These are phyloP conservation scores for Chinchilla lanigera DNA, from an alignment of 2,113 vertebrate species.

Conservation along the genomic window DNA sequence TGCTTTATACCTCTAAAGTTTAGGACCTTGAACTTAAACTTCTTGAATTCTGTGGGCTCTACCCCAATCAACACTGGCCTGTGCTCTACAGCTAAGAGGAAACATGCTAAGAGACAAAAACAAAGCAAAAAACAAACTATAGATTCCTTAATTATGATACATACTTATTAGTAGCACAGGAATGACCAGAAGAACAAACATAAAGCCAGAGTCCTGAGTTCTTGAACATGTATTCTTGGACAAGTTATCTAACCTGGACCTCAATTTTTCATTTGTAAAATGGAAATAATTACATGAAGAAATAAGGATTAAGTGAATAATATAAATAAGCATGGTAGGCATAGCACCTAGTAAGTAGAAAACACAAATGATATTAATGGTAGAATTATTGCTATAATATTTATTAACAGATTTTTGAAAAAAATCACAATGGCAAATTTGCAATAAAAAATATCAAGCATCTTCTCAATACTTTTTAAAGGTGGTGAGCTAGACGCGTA, in stretches of 20 bases:
- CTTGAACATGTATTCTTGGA: not conserved
- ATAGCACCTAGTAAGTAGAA: not conserved
- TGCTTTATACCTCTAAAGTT: not conserved
- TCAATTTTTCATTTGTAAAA: constrained; percentile 40
- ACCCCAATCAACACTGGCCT: not conserved
- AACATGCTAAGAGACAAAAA: not conserved
- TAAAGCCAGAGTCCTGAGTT: constrained; percentile 9
- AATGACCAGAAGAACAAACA: constrained; percentile 24
- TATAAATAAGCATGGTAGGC: not conserved
- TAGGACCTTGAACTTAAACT: constrained; percentile 15
- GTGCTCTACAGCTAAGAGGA: not conserved
- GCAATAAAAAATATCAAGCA: not conserved
- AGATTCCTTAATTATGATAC: constrained; percentile 7
- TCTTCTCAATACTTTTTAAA: constrained; percentile 27
- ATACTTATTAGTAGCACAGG: not conserved
- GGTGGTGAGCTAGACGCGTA: not conserved
- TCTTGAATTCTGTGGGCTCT: not conserved
- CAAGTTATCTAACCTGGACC: constrained; percentile 12
- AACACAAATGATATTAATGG: not conserved
- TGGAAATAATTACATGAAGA: constrained; percentile 12
- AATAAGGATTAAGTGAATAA: not conserved
- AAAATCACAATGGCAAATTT: constrained; percentile 1
- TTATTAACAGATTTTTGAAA: constrained; percentile 27
- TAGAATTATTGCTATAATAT: not conserved
- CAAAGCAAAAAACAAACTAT: not conserved